A percentile compares a stretch with the other conserved stretches of the same genome.
Evolutionary conservation across 2,113 vertebrate species (phyloP).

Genomic region (Hippolais icterina): DNA sequence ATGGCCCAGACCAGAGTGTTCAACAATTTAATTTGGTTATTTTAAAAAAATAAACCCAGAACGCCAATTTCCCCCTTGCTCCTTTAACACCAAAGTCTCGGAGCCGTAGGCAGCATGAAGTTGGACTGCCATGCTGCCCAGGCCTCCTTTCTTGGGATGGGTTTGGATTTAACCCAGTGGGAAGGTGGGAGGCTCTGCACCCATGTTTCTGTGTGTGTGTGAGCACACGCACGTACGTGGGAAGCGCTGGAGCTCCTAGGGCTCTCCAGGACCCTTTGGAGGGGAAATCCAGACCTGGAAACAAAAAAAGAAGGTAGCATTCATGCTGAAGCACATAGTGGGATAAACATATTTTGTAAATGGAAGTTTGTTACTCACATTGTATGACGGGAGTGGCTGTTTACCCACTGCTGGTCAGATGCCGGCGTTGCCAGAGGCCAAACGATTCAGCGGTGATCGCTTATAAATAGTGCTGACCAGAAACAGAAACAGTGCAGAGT

Average conservation of each 20-base stretch:
- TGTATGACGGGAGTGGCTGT: conserved; percentile 1
- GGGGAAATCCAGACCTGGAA: neutral
- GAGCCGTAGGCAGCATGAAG: neutral
- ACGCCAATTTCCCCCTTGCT: neutral
- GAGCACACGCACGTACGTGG: neutral
- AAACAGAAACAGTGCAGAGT: conserved; percentile 27
- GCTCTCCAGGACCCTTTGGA: neutral
- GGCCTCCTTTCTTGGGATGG: neutral
- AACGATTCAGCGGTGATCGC: neutral
- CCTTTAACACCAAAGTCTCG: neutral
- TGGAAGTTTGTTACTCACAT: conserved; percentile 48
- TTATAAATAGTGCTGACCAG: conserved; percentile 61
- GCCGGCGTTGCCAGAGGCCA: conserved; percentile 11
- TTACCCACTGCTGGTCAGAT: neutral
- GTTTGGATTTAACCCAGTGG: neutral
- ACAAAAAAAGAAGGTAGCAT: conserved; percentile 55
- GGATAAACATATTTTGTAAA: conserved; percentile 51
- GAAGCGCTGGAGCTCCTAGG: neutral
- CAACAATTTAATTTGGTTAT: neutral
- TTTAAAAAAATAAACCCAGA: neutral
- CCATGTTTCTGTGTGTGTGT: neutral
- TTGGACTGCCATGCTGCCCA: neutral
- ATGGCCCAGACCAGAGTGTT: neutral
- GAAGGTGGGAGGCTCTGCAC: neutral
- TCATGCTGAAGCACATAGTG: conserved; percentile 14